phyloP scores from a whole-genome alignment of 2,113 vertebrate species.

The Leucopsar rothschildi region DNA sequence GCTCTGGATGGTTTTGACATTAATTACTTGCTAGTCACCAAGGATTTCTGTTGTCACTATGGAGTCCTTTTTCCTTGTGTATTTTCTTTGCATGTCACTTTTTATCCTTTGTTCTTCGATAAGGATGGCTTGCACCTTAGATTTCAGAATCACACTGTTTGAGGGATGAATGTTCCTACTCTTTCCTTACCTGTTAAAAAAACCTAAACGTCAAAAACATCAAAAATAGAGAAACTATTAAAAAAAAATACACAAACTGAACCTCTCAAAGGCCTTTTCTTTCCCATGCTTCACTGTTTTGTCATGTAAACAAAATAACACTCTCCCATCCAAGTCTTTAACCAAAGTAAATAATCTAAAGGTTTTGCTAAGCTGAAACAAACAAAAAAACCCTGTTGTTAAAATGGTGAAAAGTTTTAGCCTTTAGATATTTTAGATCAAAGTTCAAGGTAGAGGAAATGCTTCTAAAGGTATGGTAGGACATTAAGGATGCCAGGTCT shows the following conservation, averaged over 20 bases:
- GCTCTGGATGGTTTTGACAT: background rate
- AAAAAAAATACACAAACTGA: background rate
- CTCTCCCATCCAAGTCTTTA: background rate
- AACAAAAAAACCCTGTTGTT: background rate
- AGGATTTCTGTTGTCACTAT: background rate
- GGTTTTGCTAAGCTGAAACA: background rate
- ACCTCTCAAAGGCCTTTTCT: background rate
- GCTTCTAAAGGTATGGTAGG: background rate
- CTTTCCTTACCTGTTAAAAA: background rate
- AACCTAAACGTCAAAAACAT: background rate
- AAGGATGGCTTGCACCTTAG: background rate
- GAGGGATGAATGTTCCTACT: background rate
- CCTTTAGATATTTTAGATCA: background rate
- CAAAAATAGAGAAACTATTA: background rate
- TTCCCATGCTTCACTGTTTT: background rate
- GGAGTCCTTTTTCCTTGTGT: background rate
- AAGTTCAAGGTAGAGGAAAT: background rate
- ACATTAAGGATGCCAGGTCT: background rate
- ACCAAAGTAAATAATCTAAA: background rate
- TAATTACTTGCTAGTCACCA: background rate
- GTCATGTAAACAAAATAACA: background rate
- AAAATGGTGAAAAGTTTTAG: background rate
- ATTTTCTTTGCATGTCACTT: background rate
- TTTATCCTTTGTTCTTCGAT: background rate
- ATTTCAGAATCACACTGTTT: background rate